Base-by-base conservation (phyloP, 2,113 vertebrate genomes). In the Brachyhypopomus gauderio region DNA sequence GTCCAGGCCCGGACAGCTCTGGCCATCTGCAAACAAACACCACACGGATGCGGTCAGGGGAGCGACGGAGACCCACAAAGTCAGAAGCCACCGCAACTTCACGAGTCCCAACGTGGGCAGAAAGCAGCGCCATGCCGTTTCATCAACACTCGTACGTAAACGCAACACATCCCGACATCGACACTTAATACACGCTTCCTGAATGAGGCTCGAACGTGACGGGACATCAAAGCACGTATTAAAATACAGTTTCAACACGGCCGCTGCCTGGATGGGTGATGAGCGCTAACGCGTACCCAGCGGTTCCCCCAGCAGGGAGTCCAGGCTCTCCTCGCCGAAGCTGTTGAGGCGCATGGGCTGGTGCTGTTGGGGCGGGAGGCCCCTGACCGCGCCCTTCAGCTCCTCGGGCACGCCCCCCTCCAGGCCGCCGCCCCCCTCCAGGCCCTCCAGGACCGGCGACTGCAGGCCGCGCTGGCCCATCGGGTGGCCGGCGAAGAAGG, bases 301-400 rank as follows among this genome's bases (percentile, higher is more conserved):
- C 84, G 94, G 88, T 63, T 98, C 97, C 81, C 93, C 95, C 82
- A 96, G 56, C 81, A 91, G 90, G 67, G 95, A 89, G 86, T 95
- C 96, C 17, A 95, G 90, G 79, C 91, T 95, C 48, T 98, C 96
- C 80, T 98, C 97, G 72, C 95, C 92, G 87, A 97, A 98, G 92
- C 90, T 97, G 91, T 92, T 96, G 91, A 96, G 92, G 38, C 92
- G 89, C 86, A 89, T 90, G 75, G 91, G 91, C 86, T 96, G 85
- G 41, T 85, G 84, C 55, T 85, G 83, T 91, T 77, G 96, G 79
- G 22, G 92, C 75, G 95, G 89, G 62, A 96, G 85, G 79, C 95
- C 94, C 88, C 97, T 94, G 82, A 97, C 91, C 77, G 96, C 92
- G 77, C 92, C 92, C 86, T 5, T 94, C 75, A 93, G 87, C 79